Percentiles rank a stretch among this genome's conserved stretches.
Evolutionary conservation across 2,113 vertebrate species (phyloP).

Genomic region (Pelodiscus sinensis): DNA sequence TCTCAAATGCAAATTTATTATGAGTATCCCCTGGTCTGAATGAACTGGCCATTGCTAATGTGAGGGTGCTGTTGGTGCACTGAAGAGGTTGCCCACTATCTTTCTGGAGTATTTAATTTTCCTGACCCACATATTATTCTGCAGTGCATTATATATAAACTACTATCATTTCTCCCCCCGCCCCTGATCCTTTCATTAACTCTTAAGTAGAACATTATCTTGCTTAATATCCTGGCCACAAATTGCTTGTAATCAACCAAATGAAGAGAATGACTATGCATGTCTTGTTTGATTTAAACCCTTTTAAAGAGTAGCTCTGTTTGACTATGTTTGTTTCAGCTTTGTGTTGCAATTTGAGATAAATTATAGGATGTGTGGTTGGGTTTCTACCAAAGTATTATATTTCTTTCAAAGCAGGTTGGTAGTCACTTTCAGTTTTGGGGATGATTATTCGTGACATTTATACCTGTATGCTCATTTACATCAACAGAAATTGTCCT

Average conservation of each 20-base stretch:
- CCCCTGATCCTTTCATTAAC: not conserved
- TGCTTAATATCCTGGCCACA: not conserved
- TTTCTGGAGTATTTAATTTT: not conserved
- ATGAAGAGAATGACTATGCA: not conserved
- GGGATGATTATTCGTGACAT: slow-evolving; percentile 22
- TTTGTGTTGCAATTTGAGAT: slow-evolving; percentile 26
- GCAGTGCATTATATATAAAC: not conserved
- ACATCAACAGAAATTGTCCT: not conserved
- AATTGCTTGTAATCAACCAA: not conserved
- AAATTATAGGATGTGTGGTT: slow-evolving; percentile 1
- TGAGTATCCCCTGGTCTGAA: not conserved
- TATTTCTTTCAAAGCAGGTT: not conserved
- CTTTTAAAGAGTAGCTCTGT: slow-evolving; percentile 8
- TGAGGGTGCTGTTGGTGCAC: not conserved
- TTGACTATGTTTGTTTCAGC: not conserved
- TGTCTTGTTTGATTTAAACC: slow-evolving; percentile 17
- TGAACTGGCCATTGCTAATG: not conserved
- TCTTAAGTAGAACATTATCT: not conserved
- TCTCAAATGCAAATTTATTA: not conserved
- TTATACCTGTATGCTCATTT: not conserved
- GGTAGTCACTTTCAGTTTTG: slow-evolving; percentile 52
- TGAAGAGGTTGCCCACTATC: not conserved
- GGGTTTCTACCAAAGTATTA: not conserved
- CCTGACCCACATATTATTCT: not conserved
- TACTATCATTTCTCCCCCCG: not conserved